A percentile compares a stretch with the other conserved stretches of the same genome.
These are phyloP conservation scores for Chrysodeixis includens DNA, from an alignment of 2,888 invertebrate genomes.

Conservation along the genomic window DNA sequence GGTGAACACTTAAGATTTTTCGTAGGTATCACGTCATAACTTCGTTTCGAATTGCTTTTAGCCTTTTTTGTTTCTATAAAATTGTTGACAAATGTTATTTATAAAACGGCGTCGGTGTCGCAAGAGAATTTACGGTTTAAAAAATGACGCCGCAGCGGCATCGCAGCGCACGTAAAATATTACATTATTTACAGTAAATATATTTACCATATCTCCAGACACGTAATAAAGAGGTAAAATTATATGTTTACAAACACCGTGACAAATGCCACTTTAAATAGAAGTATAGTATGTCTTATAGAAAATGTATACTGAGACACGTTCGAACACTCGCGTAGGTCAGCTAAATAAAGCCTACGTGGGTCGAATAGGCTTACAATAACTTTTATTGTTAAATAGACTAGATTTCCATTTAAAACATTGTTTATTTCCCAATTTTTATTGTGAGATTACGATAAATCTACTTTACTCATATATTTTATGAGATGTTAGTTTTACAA, in stretches of 20 bases:
- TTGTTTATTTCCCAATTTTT: constrained; percentile 24
- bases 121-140: constrained; percentile 17
- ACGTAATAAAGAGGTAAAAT: constrained; percentile 38
- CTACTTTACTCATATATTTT: background rate
- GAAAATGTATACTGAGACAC: constrained; percentile 37
- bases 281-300: constrained; percentile 20
- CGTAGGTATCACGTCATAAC: constrained; percentile 9
- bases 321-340: constrained; percentile 44
- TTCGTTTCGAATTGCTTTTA: constrained; percentile 25
- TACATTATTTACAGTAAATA: constrained; percentile 16
- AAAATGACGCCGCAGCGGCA: constrained; percentile 26
- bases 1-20: constrained; percentile 31
- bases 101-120: constrained; percentile 11
- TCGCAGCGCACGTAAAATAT: constrained; percentile 32
- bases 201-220: constrained; percentile 21
- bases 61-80: constrained; percentile 23
- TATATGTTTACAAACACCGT: constrained; percentile 44
- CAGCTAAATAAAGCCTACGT: constrained; percentile 34
- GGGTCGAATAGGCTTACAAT: constrained; percentile 40
- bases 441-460: constrained; percentile 14
- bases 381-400: constrained; percentile 28
- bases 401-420: constrained; percentile 29
- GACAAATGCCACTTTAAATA: constrained; percentile 28
- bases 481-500: background rate
- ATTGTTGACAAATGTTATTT: constrained; percentile 14